Conservation (phyloP, 2,888 invertebrate species). For the Volucella inanis region DNA sequence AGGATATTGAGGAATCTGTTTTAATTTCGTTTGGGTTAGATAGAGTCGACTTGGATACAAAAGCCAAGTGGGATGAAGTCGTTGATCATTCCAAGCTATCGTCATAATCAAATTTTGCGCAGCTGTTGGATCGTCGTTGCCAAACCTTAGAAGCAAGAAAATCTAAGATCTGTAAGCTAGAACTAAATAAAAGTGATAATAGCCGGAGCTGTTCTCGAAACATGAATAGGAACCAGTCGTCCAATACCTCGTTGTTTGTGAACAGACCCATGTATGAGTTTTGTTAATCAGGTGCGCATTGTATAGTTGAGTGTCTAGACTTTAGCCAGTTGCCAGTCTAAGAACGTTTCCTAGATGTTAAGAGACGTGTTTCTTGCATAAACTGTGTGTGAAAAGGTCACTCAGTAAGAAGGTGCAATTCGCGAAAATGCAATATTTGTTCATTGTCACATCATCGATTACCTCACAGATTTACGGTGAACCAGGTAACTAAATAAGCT, state of each 20-base stretch:
- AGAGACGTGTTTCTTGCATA: neutral
- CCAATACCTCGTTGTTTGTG: neutral
- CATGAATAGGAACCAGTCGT: too few species aligned
- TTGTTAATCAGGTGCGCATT: conserved; percentile 3
- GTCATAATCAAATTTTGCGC: neutral
- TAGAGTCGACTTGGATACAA: conserved; percentile 6
- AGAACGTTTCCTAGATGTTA: conserved; percentile 12
- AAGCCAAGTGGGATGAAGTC: too few species aligned
- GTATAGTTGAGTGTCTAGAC: conserved; percentile 7
- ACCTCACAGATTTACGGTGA: conserved; percentile 12
- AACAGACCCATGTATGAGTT: conserved; percentile 4
- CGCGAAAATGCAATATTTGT: conserved; percentile 10
- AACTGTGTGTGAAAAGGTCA: conserved; percentile 5
- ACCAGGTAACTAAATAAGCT: neutral
- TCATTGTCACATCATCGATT: conserved; percentile 1
- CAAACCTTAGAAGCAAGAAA: too few species aligned
- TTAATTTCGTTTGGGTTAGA: conserved; percentile 30
- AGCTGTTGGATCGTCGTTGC: conserved; percentile 7
- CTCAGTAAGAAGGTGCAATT: conserved; percentile 24
- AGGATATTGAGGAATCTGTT: conserved; percentile 18
- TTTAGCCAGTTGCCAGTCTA: conserved; percentile 12
- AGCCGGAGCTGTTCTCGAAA: too few species aligned
- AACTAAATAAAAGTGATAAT: too few species aligned
- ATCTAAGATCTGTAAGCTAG: too few species aligned
- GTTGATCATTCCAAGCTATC: conserved; percentile 4